Conservation (phyloP, 2,888 invertebrate genomes). For the Agrotis clavis region DNA sequence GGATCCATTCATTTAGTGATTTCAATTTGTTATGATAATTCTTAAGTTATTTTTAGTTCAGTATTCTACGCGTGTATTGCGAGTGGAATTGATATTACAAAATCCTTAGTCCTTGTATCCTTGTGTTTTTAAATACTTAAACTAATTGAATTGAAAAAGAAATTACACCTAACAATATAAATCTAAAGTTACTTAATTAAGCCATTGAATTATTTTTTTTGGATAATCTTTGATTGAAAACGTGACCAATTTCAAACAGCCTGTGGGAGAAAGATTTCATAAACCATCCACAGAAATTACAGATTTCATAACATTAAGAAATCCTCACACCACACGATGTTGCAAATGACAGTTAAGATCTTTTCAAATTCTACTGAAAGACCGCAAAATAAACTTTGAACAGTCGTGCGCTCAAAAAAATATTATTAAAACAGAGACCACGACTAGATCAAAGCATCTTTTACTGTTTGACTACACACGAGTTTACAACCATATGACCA, state of each 20-base stretch:
- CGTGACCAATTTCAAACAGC: not conserved
- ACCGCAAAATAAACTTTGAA: conserved; percentile 56
- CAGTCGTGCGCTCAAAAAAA: conserved; percentile 53
- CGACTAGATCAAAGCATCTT: conserved; percentile 72
- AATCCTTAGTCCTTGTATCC: no score
- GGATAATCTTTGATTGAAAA: not conserved
- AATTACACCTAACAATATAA: not conserved
- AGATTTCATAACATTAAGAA: conserved; percentile 21
- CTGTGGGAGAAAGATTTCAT: not conserved
- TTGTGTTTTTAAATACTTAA: not conserved
- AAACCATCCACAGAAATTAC: not conserved
- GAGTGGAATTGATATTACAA: not conserved
- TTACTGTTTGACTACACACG: conserved; percentile 68
- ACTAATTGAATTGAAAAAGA: not conserved
- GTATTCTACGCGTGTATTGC: not conserved
- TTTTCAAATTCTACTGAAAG: conserved; percentile 28
- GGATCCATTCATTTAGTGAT: conserved; percentile 12
- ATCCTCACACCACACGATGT: conserved; percentile 22
- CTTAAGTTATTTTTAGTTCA: conserved; percentile 11
- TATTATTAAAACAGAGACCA: conserved; percentile 59
- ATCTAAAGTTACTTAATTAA: no score
- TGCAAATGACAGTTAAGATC: conserved; percentile 20
- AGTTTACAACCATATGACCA: conserved; percentile 72
- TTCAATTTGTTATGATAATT: conserved; percentile 14
- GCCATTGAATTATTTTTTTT: no score